Evolutionary conservation across 2,888 invertebrate genomes (phyloP).

Genomic region (Plebejus melissa): DNA sequence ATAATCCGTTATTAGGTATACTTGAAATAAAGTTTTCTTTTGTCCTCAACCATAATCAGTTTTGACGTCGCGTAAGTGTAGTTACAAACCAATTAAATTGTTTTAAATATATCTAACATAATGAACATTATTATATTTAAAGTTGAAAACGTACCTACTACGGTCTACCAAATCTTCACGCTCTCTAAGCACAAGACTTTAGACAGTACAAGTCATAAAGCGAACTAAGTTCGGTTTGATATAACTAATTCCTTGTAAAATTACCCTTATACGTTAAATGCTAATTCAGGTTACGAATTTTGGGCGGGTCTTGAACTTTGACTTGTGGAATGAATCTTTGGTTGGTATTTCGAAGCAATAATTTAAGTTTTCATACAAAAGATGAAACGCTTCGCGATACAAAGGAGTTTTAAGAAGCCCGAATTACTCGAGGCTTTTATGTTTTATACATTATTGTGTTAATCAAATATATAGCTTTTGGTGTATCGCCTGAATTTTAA

Average conservation of each 20-base stretch:
- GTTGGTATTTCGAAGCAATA: constrained; percentile 53
- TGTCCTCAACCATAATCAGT: no score
- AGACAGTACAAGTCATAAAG: not conserved
- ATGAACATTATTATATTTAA: not conserved
- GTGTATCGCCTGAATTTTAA: not conserved
- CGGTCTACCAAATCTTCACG: not conserved
- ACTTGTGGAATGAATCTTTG: constrained; percentile 44
- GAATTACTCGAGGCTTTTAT: constrained; percentile 40
- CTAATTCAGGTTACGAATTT: constrained; percentile 33
- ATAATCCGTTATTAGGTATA: no score
- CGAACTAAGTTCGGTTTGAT: not conserved
- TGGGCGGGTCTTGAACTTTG: constrained; percentile 41
- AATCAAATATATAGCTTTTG: constrained; percentile 25
- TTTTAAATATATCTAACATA: not conserved
- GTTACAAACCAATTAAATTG: not conserved
- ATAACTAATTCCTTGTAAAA: constrained; percentile 26
- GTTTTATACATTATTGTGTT: constrained; percentile 23
- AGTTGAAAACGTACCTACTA: not conserved
- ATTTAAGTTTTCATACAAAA: constrained; percentile 63
- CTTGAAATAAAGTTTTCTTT: not conserved
- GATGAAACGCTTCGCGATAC: constrained; percentile 52
- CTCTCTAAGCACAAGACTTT: not conserved
- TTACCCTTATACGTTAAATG: constrained; percentile 28
- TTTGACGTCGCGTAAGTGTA: no score
- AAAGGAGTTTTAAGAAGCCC: constrained; percentile 52